Percentiles rank a stretch among this genome's conserved stretches.
These are phyloP conservation scores for Elysia chlorotica DNA, from an alignment of 1,140 invertebrate species.

Conservation along the genomic window DNA sequence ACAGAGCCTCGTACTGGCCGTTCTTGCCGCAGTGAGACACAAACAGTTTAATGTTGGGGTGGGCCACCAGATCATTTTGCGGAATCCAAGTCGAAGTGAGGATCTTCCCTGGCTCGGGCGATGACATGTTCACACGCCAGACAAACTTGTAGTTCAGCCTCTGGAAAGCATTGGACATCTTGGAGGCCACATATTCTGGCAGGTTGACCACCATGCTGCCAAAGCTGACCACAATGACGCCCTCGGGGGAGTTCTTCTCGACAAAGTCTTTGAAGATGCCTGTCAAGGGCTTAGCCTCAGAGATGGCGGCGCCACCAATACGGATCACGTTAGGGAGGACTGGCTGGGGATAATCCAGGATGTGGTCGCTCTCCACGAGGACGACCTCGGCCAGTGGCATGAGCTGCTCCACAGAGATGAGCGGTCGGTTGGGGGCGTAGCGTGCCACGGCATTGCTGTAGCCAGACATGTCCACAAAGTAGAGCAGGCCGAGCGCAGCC, in stretches of 20 bases:
- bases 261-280: constrained; percentile 20
- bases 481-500: no score
- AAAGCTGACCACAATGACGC: constrained; percentile 34
- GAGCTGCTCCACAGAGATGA: constrained; percentile 11
- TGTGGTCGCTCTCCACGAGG: constrained; percentile 27
- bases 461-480: no score
- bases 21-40: constrained; percentile 77
- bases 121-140: constrained; percentile 17
- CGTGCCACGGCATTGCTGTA: constrained; percentile 1
- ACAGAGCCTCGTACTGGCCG: constrained; percentile 75
- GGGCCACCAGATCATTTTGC: constrained; percentile 74
- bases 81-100: constrained; percentile 15
- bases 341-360: constrained; percentile 30
- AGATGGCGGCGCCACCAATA: constrained; percentile 28
- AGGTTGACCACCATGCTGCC: constrained; percentile 27
- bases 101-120: not conserved
- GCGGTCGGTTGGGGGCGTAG: constrained; percentile 23
- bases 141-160: constrained; percentile 23
- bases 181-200: constrained; percentile 17
- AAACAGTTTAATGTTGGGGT: constrained; percentile 66
- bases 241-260: constrained; percentile 24
- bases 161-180: constrained; percentile 26
- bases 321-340: constrained; percentile 30
- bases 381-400: constrained; percentile 20
- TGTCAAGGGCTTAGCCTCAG: constrained; percentile 6